A percentile compares a stretch with the other conserved stretches of the same genome.
phyloP scores from a whole-genome alignment of 2,888 invertebrate genomes.

The Watsonalla cultraria region DNA sequence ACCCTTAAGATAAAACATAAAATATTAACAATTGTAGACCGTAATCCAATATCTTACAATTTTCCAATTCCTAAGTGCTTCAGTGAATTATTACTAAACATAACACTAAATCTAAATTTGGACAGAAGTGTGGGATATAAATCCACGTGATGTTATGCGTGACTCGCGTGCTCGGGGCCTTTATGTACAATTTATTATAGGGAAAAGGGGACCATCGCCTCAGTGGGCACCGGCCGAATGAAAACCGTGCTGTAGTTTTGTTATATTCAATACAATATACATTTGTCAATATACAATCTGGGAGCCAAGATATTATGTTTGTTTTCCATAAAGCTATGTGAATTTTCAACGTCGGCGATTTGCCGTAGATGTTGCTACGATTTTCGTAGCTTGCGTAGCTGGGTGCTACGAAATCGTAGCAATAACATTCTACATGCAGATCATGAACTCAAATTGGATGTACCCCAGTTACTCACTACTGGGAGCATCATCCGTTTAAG shows the following conservation, averaged over 20 bases:
- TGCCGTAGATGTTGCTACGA: too few species aligned
- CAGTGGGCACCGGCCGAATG: constrained; percentile 40
- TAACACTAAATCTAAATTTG: constrained; percentile 76
- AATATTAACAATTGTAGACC: constrained; percentile 23
- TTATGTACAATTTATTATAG: constrained; percentile 70
- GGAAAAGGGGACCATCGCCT: constrained; percentile 50
- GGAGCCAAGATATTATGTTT: constrained; percentile 16
- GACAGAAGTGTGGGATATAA: constrained; percentile 74
- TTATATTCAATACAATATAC: constrained; percentile 27
- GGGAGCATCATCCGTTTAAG: neutral
- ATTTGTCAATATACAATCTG: constrained; percentile 25
- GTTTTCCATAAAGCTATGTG: neutral
- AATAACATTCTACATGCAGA: neutral
- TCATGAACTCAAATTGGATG: neutral
- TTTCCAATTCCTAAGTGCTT: constrained; percentile 26
- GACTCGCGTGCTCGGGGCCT: constrained; percentile 64
- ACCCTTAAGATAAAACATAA: constrained; percentile 11
- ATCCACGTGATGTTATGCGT: constrained; percentile 75
- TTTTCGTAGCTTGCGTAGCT: too few species aligned
- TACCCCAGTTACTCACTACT: too few species aligned
- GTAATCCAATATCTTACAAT: constrained; percentile 32
- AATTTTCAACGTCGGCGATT: too few species aligned
- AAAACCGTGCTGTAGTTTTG: constrained; percentile 34
- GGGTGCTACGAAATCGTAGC: neutral
- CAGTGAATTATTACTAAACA: constrained; percentile 61